Conservation (phyloP, 2,888 invertebrate genomes). For the Netelia inedita region DNA sequence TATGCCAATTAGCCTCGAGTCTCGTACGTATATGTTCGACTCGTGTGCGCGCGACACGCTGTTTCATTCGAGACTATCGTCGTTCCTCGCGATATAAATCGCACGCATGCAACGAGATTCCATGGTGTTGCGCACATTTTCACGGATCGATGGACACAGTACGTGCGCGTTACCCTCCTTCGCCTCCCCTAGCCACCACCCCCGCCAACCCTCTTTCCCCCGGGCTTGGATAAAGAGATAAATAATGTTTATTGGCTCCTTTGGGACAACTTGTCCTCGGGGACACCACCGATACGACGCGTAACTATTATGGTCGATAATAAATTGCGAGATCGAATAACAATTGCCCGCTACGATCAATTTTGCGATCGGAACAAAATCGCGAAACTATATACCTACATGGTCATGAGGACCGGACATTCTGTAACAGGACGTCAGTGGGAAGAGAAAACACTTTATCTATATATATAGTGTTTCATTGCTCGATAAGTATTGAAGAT, state of each 20-base stretch:
- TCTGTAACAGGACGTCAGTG: not conserved
- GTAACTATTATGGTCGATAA: conserved; percentile 39
- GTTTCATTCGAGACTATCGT: conserved; percentile 49
- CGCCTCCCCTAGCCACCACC: not conserved
- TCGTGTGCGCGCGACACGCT: conserved; percentile 13
- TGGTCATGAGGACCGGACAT: not conserved
- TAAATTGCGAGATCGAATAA: conserved; percentile 59
- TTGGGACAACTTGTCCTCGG: conserved; percentile 67
- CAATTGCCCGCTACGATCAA: conserved; percentile 51
- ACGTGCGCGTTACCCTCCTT: not conserved
- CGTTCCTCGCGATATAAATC: conserved; percentile 38
- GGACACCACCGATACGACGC: conserved; percentile 37
- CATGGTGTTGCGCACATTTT: conserved; percentile 41
- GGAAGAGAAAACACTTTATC: too few relatives aligned
- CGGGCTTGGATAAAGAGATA: conserved; percentile 64
- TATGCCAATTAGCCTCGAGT: conserved; percentile 68
- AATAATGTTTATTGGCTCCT: conserved; percentile 69
- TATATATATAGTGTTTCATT: too few relatives aligned
- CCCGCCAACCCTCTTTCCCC: not conserved
- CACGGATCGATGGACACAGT: conserved; percentile 49
- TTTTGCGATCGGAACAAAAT: conserved; percentile 50
- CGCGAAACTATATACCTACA: not conserved
- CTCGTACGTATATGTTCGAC: conserved; percentile 41
- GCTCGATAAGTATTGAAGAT: too few relatives aligned
- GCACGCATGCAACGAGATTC: conserved; percentile 40